Base-by-base conservation (phyloP, 2,113 vertebrate genomes). In the Sminthopsis crassicaudata region DNA sequence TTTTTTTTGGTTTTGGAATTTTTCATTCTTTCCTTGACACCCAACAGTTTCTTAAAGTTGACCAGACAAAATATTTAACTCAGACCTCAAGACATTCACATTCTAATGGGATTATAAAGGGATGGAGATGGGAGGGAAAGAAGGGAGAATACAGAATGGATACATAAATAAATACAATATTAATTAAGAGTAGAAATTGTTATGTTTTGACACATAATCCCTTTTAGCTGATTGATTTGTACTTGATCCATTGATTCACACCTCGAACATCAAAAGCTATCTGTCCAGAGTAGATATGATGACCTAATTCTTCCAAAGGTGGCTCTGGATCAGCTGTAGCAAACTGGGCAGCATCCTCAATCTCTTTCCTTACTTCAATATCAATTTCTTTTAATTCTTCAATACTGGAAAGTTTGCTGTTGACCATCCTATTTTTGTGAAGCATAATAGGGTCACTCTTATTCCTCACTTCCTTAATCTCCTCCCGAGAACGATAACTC, bases 371-470 rank as follows among this genome's bases (percentile, higher is more conserved):
- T 97, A 99, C 99, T 91, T 99, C 99, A 46, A 99, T 99, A 93
- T 99, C 99, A 12, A 99, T 99, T 97, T 99, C 99, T 99, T 99
- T 99, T 67, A 99, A 98, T 97, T 99, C 99, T 96, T 99, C 99
- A 60, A 99, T 97, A 0, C 98, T 99, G 95, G 99, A 99, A 96
- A 99, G 99, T 97, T 99, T 99, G 98, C 98, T 99, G 98, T 99
- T 99, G 96, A 99, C 98, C 99, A 99, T 99, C 95, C 99, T 99
- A 95, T 99, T 99, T 98, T 99, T 99, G 95, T 99, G 98, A 98
- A 99, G 30, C 95, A 99, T 99, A 98, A 99, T 99, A 84, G 99
- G 99, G 98, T 99, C 99, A 52, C 99, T 99, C 98, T 99, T 99
- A 95, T 99, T 99, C 97, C 99, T 99, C 90, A 99, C 99, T 98